These are phyloP conservation scores for Rousettus madagascariensis DNA, from an alignment of 2,797 vertebrate species.

Conservation along the genomic window DNA sequence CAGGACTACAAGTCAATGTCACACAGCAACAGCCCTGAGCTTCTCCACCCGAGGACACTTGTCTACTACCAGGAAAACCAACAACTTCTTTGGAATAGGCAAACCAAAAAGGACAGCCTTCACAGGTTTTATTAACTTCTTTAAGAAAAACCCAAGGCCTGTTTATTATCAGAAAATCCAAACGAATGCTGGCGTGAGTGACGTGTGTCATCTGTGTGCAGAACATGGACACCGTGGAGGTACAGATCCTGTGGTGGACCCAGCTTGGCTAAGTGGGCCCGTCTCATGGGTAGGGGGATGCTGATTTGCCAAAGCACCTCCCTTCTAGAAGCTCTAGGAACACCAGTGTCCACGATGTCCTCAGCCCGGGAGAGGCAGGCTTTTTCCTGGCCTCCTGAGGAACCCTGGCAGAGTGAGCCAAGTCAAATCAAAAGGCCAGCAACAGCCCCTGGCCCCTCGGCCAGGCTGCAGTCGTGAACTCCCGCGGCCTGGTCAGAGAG, in stretches of 20 bases:
- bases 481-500: background rate
- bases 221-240: rapidly evolving
- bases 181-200: rapidly evolving
- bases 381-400: background rate
- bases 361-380: background rate
- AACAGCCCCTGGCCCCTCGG: rapidly evolving
- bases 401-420: background rate
- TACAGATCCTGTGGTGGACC: rapidly evolving
- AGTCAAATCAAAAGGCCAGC: rapidly evolving
- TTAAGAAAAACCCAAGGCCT: background rate
- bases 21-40: rapidly evolving
- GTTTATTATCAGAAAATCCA: rapidly evolving
- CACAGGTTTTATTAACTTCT: background rate
- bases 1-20: background rate
- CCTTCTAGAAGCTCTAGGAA: rapidly evolving
- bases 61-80: background rate
- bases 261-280: background rate
- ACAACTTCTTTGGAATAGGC: background rate
- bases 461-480: rapidly evolving
- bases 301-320: background rate
- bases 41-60: background rate
- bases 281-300: rapidly evolving
- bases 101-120: background rate
- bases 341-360: rapidly evolving
- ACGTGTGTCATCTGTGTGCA: rapidly evolving